A percentile compares a stretch with the other conserved stretches of the same genome.
These are phyloP conservation scores for Hepsetus odoe DNA, from an alignment of 2,113 vertebrate species.

Conservation along the genomic window DNA sequence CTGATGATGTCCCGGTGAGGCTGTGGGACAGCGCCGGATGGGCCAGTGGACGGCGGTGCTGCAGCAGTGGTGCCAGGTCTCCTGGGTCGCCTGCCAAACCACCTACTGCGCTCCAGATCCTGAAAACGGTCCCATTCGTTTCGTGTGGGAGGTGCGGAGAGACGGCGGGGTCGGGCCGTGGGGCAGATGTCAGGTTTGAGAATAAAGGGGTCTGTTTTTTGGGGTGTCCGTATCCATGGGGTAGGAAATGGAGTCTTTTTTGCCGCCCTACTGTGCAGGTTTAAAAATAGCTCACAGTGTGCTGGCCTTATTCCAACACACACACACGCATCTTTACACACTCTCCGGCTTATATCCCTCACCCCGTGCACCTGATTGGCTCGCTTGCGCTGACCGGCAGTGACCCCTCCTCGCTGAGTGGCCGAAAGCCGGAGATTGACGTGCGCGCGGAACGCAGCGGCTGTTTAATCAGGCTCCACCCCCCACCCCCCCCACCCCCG, in stretches of 20 bases:
- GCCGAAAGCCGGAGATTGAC: conserved; percentile 54
- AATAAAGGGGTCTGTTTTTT: neutral
- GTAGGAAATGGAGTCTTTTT: conserved; percentile 59
- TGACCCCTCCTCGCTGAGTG: conserved; percentile 57
- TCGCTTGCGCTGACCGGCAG: conserved; percentile 47
- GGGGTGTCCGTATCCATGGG: no score
- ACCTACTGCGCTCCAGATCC: conserved; percentile 1
- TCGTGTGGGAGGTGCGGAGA: neutral
- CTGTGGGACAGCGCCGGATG: no score
- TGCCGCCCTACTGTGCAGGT: conserved; percentile 53
- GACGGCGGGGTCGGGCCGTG: neutral
- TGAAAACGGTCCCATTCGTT: neutral
- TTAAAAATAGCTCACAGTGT: conserved; percentile 69
- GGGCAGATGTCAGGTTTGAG: no score
- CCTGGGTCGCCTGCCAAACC: conserved; percentile 11
- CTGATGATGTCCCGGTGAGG: no score
- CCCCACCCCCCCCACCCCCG: conserved; percentile 6
- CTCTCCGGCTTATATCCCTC: no score
- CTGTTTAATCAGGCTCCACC: conserved; percentile 44
- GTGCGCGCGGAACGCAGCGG: conserved; percentile 32
- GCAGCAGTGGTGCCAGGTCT: neutral
- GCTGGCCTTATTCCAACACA: conserved; percentile 69
- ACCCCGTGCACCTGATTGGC: conserved; percentile 63
- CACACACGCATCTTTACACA: conserved; percentile 46
- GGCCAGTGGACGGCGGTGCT: no score